Evolutionary conservation across 2,113 vertebrate genomes (phyloP), one percentile per base, ranked within the genome.

Genomic region (Bagarius yarrelli): DNA sequence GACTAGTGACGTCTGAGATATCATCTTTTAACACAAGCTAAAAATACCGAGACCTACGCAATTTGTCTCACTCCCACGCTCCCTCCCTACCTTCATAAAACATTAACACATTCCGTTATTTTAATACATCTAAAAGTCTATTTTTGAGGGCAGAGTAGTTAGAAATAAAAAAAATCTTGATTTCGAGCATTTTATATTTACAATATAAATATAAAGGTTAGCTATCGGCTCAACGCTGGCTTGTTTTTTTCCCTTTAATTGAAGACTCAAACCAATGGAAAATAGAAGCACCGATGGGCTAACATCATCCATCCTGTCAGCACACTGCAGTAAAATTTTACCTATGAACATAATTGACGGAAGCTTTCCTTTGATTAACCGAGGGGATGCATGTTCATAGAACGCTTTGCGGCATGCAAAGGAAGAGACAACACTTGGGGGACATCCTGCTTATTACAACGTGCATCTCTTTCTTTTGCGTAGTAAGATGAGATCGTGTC

Each of bases 331-430:
- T 44, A 25, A 69, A 76, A 82, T 59, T 82, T 83, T n/a, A 64
- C 81, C 86, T 61, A 85, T 64, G 44, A 71, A 50, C 25, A 72
- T 85, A 85, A 85, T 77, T 83, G 83, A 77, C 61, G 3, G 60
- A 70, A 67, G 61, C 23, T 71, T 69, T 73, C 66, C 70, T 19
- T 13, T 72, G 76, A 56, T 47, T 83, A 80, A 73, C 73, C n/a
- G 40, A 69, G 57, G 64, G n/a, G 80, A 82, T 18, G 12, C 34
- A 23, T 56, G 77, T 63, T 85, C 79, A 80, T 76, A 56, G 80
- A 81, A 76, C 30, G 63, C 36, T 74, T 70, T 56, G 80, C 50
- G n/a, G n/a, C 55, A 53, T 61, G 71, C 50, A 74, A 63, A 34
- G 61, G 55, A 77, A 63, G 57, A 66, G 73, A 78, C 47, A 83